Evolutionary conservation across 2,113 vertebrate genomes (phyloP), one percentile per base, ranked within the genome.

Genomic region (Nanorana parkeri): DNA sequence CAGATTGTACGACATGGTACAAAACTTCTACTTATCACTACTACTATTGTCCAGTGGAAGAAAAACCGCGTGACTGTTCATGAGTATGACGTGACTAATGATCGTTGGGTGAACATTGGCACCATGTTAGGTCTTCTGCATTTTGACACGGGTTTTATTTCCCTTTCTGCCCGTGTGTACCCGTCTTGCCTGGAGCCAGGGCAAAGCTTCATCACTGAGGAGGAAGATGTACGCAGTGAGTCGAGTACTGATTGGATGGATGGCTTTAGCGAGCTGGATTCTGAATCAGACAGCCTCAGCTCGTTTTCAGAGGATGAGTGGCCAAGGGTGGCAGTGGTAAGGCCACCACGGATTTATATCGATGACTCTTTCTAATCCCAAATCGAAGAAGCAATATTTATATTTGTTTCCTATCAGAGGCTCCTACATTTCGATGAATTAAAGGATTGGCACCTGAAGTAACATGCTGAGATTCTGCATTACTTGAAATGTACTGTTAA

Each of bases 211-310:
- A 91, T 95, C n/a, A 94, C 91, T 2, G 95, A 96, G 84, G 95
- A 96, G 84, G 95, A 96, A 17, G 94, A 96, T 28, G 95, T 95
- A 3, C 85, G 89, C 83, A 96, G 95, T 11, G 95, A 95, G 63
- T 96, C 95, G 74, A 96, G 95, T 32, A 95, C 94, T 15, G 95
- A 96, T 85, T 96, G 95, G 95, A 91, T 96, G 68, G 94, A 96
- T 20, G 95, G 94, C 20, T 77, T 95, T 86, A 96, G 94, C 23
- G 95, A 96, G 10, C 90, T 92, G 13, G 95, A 96, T 85, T 95
- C 94, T 0, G 94, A 96, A 81, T 96, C 95, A 0, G 94, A 93
- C 84, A 96, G 95, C 86, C 95, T 95, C 5, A 96, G 94, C 87
- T 96, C 95, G 0, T 96, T 96, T 88, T 96, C 94, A 32, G 95